Evolutionary conservation across 1,140 invertebrate species (phyloP), one percentile per base, ranked within the genome.

Genomic region (Heliconius melpomene): DNA sequence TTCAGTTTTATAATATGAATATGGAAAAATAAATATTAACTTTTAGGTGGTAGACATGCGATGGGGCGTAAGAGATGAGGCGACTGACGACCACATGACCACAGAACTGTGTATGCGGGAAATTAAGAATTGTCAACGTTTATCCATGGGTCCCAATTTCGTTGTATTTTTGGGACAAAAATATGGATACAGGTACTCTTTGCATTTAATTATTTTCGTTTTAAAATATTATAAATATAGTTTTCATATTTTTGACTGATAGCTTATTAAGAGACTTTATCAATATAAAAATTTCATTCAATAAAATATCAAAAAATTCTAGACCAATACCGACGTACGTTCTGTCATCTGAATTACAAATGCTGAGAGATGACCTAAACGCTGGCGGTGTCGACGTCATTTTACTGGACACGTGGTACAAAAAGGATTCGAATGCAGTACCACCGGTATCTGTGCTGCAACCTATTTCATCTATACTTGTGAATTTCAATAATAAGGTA

Each of bases 401-500:
- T 8, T 94, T 99, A 6, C 95, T 99, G 57, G 98, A 99, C 88
- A 97, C 96, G 9, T 99, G 99, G 99, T 99, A 99, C 92, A 97
- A 98, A 89, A 98, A 98, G 91, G 99, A 99, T 89, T 97, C 97
- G 72, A 99, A 99, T 91, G 98, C 98, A 0, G 98, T 99, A 5
- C 98, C 98, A 1, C 97, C 98, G 0, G 97, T 98, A 2, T 99
- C 98, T 38, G 97, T 99, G 32, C 94, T 99, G 1, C 99, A 99
- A 89, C 98, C 99, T 1, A 99, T 99, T 82, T 99, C 98, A 7
- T 99, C 98, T 1, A 99, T 99, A 88, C 94, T 99, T 9, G 97
- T 99, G 80, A 99, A 99, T 91, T 99, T 99, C 88, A 99, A 99
- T 90, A 99, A 99, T 87, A 99, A 99, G 96, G 98, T 99, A 92